These are phyloP conservation scores for Chondrilla cf. caribensis DNA, from an alignment of 37 sponge, comb jelly and placozoan genomes.

Conservation along the genomic window DNA sequence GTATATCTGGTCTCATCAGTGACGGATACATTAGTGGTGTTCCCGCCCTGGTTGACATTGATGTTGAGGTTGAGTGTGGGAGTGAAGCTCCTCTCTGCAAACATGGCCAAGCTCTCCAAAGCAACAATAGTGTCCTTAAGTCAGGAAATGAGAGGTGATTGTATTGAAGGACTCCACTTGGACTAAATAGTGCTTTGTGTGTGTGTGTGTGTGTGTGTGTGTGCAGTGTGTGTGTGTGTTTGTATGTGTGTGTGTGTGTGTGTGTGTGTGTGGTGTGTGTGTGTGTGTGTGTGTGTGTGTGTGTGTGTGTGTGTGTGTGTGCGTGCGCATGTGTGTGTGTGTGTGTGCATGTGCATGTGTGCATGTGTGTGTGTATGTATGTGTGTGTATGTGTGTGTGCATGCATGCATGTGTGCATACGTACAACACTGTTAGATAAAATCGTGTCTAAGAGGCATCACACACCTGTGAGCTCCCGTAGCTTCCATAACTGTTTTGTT, in stretches of 20 bases:
- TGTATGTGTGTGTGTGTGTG: no score
- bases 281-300: no score
- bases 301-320: conserved; percentile 7
- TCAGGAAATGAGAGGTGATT: no score
- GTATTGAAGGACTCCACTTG: no score
- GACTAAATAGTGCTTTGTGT: no score
- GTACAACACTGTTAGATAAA: no score
- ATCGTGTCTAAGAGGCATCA: no score
- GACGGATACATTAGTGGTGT: not conserved
- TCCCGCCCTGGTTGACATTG: not conserved
- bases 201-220: not conserved
- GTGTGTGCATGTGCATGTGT: not conserved
- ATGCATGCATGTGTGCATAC: not conserved
- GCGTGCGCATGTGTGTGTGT: conserved; percentile 3
- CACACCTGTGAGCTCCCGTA: conserved; percentile 54
- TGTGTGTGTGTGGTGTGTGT: no score
- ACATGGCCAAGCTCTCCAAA: conserved; percentile 23
- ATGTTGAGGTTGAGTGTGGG: conserved; percentile 21
- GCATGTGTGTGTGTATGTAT: not conserved
- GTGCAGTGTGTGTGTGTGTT: not conserved
- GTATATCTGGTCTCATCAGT: conserved; percentile 23
- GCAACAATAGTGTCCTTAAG: conserved; percentile 51
- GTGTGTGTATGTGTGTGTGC: conserved; percentile 33
- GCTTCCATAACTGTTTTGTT: conserved; percentile 34
- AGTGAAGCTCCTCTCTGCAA: conserved; percentile 33